phyloP scores from a whole-genome alignment of 2,113 vertebrate species.

The Ceratotherium simum region DNA sequence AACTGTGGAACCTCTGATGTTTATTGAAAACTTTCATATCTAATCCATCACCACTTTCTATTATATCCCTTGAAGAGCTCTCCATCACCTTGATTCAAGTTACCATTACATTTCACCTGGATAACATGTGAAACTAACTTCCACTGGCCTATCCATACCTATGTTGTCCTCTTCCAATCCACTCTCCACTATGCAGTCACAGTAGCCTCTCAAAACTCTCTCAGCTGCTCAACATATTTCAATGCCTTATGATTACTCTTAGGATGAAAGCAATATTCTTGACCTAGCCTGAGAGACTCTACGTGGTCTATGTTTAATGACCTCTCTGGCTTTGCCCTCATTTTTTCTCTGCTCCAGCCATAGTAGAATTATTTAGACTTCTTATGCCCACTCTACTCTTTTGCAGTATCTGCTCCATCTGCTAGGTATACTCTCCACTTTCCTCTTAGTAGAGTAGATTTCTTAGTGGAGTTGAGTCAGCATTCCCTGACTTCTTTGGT shows the following conservation, averaged over 20 bases:
- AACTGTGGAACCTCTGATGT: not conserved
- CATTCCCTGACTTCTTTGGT: not conserved
- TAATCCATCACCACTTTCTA: not conserved
- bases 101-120: not conserved
- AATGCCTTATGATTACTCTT: not conserved
- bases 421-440: not conserved
- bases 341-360: not conserved
- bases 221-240: not conserved
- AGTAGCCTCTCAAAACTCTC: not conserved
- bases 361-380: not conserved
- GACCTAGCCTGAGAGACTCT: not conserved
- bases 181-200: fast-evolving
- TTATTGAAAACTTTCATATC: not conserved
- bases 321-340: not conserved
- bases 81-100: not conserved
- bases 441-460: not conserved
- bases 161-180: not conserved
- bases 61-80: not conserved
- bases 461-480: not conserved
- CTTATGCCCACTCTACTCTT: not conserved
- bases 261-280: not conserved
- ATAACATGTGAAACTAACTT: not conserved
- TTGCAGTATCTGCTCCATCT: not conserved
- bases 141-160: not conserved
- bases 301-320: not conserved